phyloP scores from a whole-genome alignment of 1,140 invertebrate genomes.

The Odontomachus brunneus region DNA sequence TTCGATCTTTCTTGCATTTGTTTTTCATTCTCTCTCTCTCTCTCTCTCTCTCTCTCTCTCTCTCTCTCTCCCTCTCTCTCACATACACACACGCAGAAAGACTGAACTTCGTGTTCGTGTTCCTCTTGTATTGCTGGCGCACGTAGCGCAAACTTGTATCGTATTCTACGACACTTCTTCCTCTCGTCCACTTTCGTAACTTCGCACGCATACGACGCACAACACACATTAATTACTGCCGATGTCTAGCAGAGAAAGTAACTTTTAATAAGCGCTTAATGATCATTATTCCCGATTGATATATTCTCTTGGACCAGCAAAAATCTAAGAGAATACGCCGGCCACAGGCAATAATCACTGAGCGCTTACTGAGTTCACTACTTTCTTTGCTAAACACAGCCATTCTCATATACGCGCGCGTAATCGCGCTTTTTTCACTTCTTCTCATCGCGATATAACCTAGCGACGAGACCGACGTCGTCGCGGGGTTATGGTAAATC shows the following conservation, averaged over 20 bases:
- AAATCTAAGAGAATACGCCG: too few relatives aligned
- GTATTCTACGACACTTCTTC: background rate
- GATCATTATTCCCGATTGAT: too few relatives aligned
- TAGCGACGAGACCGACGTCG: background rate
- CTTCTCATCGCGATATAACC: conserved; percentile 30
- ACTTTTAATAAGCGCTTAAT: too few relatives aligned
- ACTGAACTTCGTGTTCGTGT: conserved; percentile 16
- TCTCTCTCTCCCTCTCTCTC: background rate
- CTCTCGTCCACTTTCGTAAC: conserved; percentile 13
- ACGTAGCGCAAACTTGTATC: conserved; percentile 2
- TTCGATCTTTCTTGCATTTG: background rate
- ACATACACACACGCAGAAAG: conserved; percentile 11
- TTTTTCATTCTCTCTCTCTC: background rate
- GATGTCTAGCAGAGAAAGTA: too few relatives aligned
- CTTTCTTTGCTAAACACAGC: too few relatives aligned
- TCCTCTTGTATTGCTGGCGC: conserved; percentile 41
- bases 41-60: background rate
- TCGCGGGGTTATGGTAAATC: conserved; percentile 8
- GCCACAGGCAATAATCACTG: too few relatives aligned
- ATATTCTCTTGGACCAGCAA: too few relatives aligned
- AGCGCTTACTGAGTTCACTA: too few relatives aligned
- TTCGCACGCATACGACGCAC: conserved; percentile 20
- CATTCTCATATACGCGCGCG: conserved; percentile 19
- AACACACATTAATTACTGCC: conserved; percentile 11
- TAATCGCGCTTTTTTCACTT: conserved; percentile 36